Base-by-base conservation (phyloP, 2,888 invertebrate genomes). In the Drosophila fungiperda region DNA sequence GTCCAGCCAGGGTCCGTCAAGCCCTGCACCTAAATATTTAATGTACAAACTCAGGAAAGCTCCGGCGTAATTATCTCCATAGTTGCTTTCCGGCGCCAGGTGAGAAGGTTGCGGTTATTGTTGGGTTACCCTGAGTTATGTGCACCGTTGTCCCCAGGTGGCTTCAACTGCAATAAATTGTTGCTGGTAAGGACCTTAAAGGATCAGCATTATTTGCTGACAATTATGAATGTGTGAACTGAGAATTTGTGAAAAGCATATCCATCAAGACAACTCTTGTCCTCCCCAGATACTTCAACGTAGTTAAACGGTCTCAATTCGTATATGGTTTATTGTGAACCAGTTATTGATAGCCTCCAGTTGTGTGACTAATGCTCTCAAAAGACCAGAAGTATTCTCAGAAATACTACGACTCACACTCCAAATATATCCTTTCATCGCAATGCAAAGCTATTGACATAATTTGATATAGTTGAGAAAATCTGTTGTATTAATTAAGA, bases 61-160 rank as follows among this genome's bases (percentile, higher is more conserved):
- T 80, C 81, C 42, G 57, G 78, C 68, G 78, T 80, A 78, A 78
- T 78, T 78, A 78, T 78, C 78, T 72, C 32, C 63, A 52, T 68
- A 77, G 62, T 70, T 80, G 36, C 53, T 29, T 40, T n/a, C 26
- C 38, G 48, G 57, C n/a, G 20, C 68, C 32, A 63, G 62, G 42
- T 55, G 42, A 35, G 38, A 64, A 68, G 60, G 52, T 48, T 45
- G 48, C 20, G 33, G 29, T 29, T 20, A 36, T 32, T 20, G 45
- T 35, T 26, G 9, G 32, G n/a, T 29, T 32, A 40, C 35, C 36
- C 52, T 73, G 53, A 60, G 57, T 74, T 78, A 73, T 76, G 68
- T 63, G 40, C 66, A 42, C 52, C 23, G 55, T 33, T 33, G 48
- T 36, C 29, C 61, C 58, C 77, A 80, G 80, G 38, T 77, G 77